A percentile compares a stretch with the other conserved stretches of the same genome.
Conservation (phyloP, 1,140 invertebrate species). For the Rhizoglyphus robini region DNA sequence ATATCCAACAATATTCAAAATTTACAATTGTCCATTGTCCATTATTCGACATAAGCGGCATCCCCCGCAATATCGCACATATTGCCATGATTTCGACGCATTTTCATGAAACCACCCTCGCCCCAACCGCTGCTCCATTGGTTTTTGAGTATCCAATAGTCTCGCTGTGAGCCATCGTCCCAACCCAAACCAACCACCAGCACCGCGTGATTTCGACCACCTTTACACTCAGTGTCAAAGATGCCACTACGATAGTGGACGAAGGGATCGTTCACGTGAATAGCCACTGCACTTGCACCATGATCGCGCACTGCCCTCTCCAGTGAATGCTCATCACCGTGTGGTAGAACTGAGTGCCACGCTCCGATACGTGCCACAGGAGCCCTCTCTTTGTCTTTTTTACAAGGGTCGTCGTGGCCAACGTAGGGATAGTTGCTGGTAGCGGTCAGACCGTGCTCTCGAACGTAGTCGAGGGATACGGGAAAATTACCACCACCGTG, state of each 20-base stretch:
- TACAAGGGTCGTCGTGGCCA: neutral
- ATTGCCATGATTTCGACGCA: slow-evolving; percentile 70
- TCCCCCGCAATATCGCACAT: slow-evolving; percentile 61
- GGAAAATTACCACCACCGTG: slow-evolving; percentile 13
- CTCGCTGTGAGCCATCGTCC: slow-evolving; percentile 21
- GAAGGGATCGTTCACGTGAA: slow-evolving; percentile 33
- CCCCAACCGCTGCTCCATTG: slow-evolving; percentile 25
- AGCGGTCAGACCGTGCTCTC: neutral
- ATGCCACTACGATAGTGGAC: slow-evolving; percentile 18
- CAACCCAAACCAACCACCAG: slow-evolving; percentile 42
- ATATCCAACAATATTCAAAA: too few relatives aligned
- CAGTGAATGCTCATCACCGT: slow-evolving; percentile 32
- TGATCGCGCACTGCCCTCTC: slow-evolving; percentile 38
- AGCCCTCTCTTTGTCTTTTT: neutral
- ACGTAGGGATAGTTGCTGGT: slow-evolving; percentile 11
- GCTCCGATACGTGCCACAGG: neutral
- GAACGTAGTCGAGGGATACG: slow-evolving; percentile 1
- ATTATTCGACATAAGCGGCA: slow-evolving; percentile 37
- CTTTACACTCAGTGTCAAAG: slow-evolving; percentile 8
- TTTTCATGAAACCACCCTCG: slow-evolving; percentile 64
- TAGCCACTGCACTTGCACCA: slow-evolving; percentile 42
- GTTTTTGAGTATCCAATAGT: slow-evolving; percentile 27
- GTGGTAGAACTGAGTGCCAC: slow-evolving; percentile 1
- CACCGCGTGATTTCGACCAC: slow-evolving; percentile 40
- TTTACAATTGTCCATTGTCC: too few relatives aligned